Base-by-base conservation (phyloP, 2,113 vertebrate genomes). In the Lonchura striata region DNA sequence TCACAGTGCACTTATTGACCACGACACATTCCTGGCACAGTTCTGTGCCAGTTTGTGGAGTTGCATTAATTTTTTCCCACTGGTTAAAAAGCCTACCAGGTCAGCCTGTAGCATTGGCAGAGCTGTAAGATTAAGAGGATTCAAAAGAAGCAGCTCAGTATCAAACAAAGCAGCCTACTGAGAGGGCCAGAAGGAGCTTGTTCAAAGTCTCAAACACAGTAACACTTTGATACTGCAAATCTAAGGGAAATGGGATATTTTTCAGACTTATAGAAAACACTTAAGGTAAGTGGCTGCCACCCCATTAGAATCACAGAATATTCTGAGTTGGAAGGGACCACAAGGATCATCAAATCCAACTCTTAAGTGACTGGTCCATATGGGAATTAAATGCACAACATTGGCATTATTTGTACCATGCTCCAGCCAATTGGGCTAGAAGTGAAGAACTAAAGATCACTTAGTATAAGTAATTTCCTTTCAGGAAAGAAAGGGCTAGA, bases 1-100 rank as follows among this genome's bases (percentile, higher is more conserved):
- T 57, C 27, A 56, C 37, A 17, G 53, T 25, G 27, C 37, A 24
- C 7, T 24, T 44, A 27, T 1, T 35, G 57, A 47, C 50, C 37
- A 23, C 4, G 53, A 17, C n/a, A 52, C 0, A 0, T 54, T 70
- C 12, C 35, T 78, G 50, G 23, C 20, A 28, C 28, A 8, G 19
- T 54, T 82, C 47, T 68, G 33, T 20, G 27, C 18, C 61, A 28
- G 16, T 63, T 77, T 63, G 14, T 59, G 35, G 42, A 16, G 6
- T 11, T 63, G 30, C 25, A 20, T 35, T 75, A 22, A 50, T 44
- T 10, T 81, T 46, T 59, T 46, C 44, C 33, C 41, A 10, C 23
- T 70, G 50, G 20, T 50, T 47, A 47, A 81, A 87, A 70, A 24
- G 39, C 57, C 22, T 53, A 15, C 9, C 47, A 66, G 52, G 50